Percentiles rank a stretch among this genome's conserved stretches.
phyloP scores from a whole-genome alignment of 2,888 invertebrate genomes.

The Lasius platythorax region DNA sequence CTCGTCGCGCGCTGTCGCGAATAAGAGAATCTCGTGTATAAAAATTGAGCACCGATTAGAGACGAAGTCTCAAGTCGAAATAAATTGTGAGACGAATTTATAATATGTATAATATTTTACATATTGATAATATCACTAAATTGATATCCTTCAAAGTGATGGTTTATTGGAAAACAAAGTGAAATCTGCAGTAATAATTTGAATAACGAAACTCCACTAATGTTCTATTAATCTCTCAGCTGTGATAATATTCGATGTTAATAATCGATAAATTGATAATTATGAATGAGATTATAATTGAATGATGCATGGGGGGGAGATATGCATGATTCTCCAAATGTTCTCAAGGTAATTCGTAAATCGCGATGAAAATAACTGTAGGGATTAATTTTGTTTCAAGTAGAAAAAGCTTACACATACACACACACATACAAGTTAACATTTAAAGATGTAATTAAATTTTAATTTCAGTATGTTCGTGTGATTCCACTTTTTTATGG shows the following conservation, averaged over 20 bases:
- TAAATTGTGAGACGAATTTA: background rate
- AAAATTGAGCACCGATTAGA: background rate
- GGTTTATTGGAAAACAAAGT: background rate
- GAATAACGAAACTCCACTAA: background rate
- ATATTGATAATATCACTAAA: background rate
- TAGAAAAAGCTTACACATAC: background rate
- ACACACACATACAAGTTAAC: background rate
- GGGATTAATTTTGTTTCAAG: background rate
- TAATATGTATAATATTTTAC: background rate
- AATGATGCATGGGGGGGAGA: too few species aligned
- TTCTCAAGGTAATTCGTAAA: background rate
- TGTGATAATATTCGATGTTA: background rate
- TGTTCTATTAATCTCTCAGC: constrained; percentile 8
- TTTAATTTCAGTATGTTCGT: background rate
- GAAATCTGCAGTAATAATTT: background rate
- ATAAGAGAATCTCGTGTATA: background rate
- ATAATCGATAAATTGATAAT: background rate
- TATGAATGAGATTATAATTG: constrained; percentile 1
- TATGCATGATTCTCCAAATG: background rate
- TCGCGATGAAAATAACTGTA: background rate
- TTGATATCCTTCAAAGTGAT: background rate
- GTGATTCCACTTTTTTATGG: background rate
- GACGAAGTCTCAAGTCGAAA: background rate
- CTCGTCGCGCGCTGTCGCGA: background rate
- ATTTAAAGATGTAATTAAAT: background rate